Base-by-base conservation (phyloP, 1,140 invertebrate species). In the Metaphire vulgaris region DNA sequence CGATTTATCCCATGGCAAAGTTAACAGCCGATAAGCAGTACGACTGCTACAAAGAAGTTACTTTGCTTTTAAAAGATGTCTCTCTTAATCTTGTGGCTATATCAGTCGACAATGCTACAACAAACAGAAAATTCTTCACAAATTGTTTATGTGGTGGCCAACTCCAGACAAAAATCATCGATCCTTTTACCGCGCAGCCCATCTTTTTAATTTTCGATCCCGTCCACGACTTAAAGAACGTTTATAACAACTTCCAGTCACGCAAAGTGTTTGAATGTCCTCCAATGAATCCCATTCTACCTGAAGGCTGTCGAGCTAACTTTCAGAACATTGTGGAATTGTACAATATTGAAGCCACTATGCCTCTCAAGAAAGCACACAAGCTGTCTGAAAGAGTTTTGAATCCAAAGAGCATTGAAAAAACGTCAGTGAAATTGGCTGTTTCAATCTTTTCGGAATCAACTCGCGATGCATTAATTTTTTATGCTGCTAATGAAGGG, bases 281-380 rank as follows among this genome's bases (percentile, higher is more conserved):
- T 14, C 30, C 67, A 28, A 28, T 69, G n/a, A 26, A 26, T 69
- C 14, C n/a, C 6, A 69, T 14, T 26, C 26, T 69, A 26, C 30
- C 67, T 2, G 67, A 69, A 69, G 67, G 67, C 30, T 56, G 41
- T 56, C 6, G 6, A 28, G 67, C 67, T 14, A 12, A 31, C 6
- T 69, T 69, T 69, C 30, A 26, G 30, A 2, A 69, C 30, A 69
- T 69, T 14, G 67, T 14, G 28, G 67, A 69, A 6, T 26, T 69
- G 2, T 69, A 12, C 26, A 69, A 69, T 14, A 6, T 28, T 26
- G 67, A 69, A 26, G n/a, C 30, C 14, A 2, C 14, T 69, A 69
- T 69, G 67, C 26, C 30, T 28, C n/a, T 69, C n/a, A 69, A 69
- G 26, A 69, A 69, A 26, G 67, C 67, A 28, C 67, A 69, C 67